Evolutionary conservation across 2,113 vertebrate species (phyloP).

Genomic region (Orientallactaga bullata): DNA sequence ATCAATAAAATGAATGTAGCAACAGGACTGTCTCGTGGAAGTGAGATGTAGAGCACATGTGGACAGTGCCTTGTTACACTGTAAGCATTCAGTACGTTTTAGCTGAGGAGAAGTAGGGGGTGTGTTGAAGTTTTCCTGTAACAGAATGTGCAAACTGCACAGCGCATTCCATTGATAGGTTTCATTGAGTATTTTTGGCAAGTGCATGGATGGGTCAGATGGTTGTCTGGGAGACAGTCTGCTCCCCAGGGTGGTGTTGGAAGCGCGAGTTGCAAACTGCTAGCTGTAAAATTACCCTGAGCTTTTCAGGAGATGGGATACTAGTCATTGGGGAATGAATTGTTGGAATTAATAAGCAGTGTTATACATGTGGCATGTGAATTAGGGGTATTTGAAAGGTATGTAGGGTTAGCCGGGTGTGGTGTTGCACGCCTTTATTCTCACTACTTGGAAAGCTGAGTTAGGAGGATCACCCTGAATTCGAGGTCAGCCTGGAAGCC

Average conservation of each 20-base stretch:
- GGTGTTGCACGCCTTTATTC: no score
- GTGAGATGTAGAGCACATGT: neutral
- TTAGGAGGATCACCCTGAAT: no score
- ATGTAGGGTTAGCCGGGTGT: no score
- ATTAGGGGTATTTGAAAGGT: neutral
- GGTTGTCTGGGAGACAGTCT: conserved; percentile 33
- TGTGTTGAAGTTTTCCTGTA: conserved; percentile 33
- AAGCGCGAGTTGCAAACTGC: conserved; percentile 2
- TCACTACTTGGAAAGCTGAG: no score
- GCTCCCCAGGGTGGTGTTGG: conserved; percentile 6
- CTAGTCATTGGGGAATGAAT: neutral
- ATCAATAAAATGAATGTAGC: neutral
- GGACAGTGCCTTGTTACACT: neutral
- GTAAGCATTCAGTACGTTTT: neutral
- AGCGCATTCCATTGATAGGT: neutral
- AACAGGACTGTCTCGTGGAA: neutral
- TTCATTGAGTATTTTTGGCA: neutral
- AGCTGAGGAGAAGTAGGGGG: neutral
- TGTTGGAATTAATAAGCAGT: neutral
- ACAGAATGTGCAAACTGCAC: conserved; percentile 25
- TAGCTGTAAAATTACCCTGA: conserved; percentile 24
- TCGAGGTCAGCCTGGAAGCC: no score
- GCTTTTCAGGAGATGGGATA: conserved; percentile 7
- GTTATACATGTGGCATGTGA: neutral
- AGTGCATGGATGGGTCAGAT: neutral